Evolutionary conservation across 2,888 invertebrate species (phyloP).

Genomic region (Gonocerus acuteangulatus): DNA sequence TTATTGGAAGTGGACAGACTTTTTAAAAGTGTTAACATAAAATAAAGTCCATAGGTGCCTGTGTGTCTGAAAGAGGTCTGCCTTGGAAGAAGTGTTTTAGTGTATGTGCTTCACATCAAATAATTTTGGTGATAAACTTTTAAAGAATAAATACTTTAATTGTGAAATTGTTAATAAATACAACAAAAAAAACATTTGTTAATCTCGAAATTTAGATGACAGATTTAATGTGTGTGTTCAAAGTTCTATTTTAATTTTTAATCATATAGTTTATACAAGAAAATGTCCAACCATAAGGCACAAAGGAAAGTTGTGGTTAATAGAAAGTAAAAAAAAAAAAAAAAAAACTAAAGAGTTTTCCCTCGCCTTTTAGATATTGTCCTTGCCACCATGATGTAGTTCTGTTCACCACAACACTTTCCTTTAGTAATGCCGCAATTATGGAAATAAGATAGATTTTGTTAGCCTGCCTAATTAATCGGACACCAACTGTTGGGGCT

Average conservation of each 20-base stretch:
- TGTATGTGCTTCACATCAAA: slow-evolving; percentile 30
- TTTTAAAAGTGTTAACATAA: slow-evolving; percentile 26
- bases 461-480: slow-evolving; percentile 28
- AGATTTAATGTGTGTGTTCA: slow-evolving; percentile 36
- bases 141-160: slow-evolving; percentile 33
- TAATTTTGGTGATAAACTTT: slow-evolving; percentile 29
- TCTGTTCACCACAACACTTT: slow-evolving; percentile 23
- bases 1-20: slow-evolving; percentile 23
- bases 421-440: slow-evolving; percentile 14
- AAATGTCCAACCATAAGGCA: slow-evolving; percentile 24
- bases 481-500: slow-evolving; percentile 27
- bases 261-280: slow-evolving; percentile 25
- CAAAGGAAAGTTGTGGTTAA: slow-evolving; percentile 24
- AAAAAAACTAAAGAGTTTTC: neutral
- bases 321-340: slow-evolving; percentile 11
- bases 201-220: slow-evolving; percentile 35
- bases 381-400: slow-evolving; percentile 14
- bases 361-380: slow-evolving; percentile 26
- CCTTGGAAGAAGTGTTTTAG: slow-evolving; percentile 34
- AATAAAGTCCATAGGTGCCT: slow-evolving; percentile 35
- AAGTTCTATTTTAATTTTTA: slow-evolving; percentile 33
- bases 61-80: slow-evolving; percentile 30
- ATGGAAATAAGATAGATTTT: slow-evolving; percentile 26
- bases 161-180: slow-evolving; percentile 31
- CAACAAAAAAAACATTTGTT: slow-evolving; percentile 31